Percentiles rank a stretch among this genome's conserved stretches.
Conservation (phyloP, 2,888 invertebrate genomes). For the Xestia rhomboidea region DNA sequence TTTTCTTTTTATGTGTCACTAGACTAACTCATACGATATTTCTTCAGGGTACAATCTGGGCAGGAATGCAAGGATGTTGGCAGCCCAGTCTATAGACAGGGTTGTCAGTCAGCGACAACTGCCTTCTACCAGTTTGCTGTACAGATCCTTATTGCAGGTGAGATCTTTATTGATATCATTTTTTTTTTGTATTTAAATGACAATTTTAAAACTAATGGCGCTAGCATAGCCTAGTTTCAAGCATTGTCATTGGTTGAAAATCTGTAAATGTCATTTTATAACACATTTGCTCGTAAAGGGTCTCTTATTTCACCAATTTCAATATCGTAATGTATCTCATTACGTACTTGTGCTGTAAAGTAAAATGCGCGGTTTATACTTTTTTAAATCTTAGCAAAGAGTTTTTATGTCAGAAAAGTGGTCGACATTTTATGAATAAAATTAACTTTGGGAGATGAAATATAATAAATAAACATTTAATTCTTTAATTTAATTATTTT, state of each 20-base stretch:
- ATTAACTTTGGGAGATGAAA: too few species aligned
- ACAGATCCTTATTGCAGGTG: constrained; percentile 94
- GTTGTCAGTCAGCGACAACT: constrained; percentile 89
- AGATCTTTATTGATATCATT: neutral
- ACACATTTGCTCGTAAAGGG: too few species aligned
- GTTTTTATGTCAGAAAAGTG: too few species aligned
- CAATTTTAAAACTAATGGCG: neutral
- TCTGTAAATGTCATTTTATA: neutral
- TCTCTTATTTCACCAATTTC: too few species aligned
- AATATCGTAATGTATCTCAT: too few species aligned
- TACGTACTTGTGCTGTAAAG: too few species aligned
- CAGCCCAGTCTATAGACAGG: constrained; percentile 95
- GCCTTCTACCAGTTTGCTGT: constrained; percentile 93
- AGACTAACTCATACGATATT: neutral
- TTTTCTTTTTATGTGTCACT: too few species aligned
- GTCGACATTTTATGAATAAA: too few species aligned
- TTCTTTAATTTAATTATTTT: too few species aligned
- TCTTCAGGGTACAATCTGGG: constrained; percentile 89
- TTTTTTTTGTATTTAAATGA: neutral
- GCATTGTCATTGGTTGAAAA: neutral
- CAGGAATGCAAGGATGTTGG: constrained; percentile 95
- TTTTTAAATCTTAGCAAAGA: too few species aligned
- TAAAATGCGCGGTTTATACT: too few species aligned
- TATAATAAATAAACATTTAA: too few species aligned
- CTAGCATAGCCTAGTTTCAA: neutral